Base-by-base conservation (phyloP, 2,113 vertebrate genomes). In the Chrysochloris asiatica region DNA sequence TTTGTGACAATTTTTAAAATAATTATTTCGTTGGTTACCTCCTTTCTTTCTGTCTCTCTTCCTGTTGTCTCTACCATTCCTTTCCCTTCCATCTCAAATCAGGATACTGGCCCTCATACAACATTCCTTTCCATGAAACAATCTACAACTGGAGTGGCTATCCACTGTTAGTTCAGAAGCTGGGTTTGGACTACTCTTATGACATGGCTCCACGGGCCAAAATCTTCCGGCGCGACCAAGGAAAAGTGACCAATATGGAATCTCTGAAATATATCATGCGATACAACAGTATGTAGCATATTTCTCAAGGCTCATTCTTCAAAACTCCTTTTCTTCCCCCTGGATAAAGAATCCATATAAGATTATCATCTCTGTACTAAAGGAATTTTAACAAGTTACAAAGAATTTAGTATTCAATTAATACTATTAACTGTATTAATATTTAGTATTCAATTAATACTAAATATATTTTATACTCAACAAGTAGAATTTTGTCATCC, bases 51-150 rank as follows among this genome's bases (percentile, higher is more conserved):
- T 43, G 16, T 86, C 50, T 88, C 38, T 54, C 59, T 86, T 33
- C 63, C 72, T 28, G 19, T 75, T 63, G 41, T 82, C 43, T 48
- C 54, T 14, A 63, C n/a, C 36, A 19, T 65, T 59, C 14, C 59
- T 11, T 30, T 61, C 54, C 43, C 33, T 36, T 84, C 41, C 21
- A 26, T 71, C 1, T 81, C 87, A 54, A 52, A 93, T 16, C 97
- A 99, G 99, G 99, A 93, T 99, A 99, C 30, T 99, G 99, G 98
- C 98, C 99, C 13, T 99, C 98, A 36, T 99, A 99, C 95, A 99
- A 99, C 61, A 97, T 99, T 79, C 98, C 99, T 30, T 99, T 99
- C 96, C 98, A 99, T 81, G 86, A 97, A 80, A 98, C 97, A 45
- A 98, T 99, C 96, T 99, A 99, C 97, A 98, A 97, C 93, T 97